These are phyloP conservation scores for Penelope pileata DNA, from an alignment of 2,113 vertebrate species.

Conservation along the genomic window DNA sequence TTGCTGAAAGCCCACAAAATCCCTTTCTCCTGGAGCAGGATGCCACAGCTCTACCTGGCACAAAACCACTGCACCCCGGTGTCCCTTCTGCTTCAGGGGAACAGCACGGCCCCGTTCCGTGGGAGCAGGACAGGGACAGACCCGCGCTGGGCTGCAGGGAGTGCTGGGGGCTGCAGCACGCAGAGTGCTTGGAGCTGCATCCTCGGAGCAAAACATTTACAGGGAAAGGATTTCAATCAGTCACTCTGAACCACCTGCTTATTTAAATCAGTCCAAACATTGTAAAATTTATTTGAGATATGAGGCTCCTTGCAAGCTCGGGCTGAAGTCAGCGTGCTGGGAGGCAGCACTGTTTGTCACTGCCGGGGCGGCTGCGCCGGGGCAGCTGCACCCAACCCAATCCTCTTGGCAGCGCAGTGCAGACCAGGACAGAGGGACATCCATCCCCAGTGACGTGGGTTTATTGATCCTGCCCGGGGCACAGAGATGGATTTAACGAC, in stretches of 20 bases:
- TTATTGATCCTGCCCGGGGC: neutral
- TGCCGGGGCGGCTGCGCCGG: neutral
- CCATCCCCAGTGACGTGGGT: conserved; percentile 3
- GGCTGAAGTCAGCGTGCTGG: neutral
- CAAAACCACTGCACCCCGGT: neutral
- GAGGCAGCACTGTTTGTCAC: neutral
- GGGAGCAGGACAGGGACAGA: neutral
- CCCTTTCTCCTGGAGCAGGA: neutral
- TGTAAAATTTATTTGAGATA: neutral
- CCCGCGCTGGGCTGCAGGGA: neutral
- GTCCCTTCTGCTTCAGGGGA: neutral
- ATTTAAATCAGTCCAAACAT: neutral
- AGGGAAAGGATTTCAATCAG: conserved; percentile 9
- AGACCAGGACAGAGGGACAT: conserved; percentile 7
- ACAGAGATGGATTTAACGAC: neutral
- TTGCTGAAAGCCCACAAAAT: neutral
- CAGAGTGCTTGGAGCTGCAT: neutral
- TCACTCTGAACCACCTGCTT: neutral
- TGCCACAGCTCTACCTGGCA: neutral
- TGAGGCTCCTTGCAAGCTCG: neutral
- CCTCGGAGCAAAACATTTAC: neutral
- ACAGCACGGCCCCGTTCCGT: rapidly evolving
- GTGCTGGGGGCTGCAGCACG: neutral
- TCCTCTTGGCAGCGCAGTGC: too few species aligned
- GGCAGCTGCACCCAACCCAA: too few species aligned